phyloP scores from a whole-genome alignment of 2,113 vertebrate species.

The Echinops telfairi region DNA sequence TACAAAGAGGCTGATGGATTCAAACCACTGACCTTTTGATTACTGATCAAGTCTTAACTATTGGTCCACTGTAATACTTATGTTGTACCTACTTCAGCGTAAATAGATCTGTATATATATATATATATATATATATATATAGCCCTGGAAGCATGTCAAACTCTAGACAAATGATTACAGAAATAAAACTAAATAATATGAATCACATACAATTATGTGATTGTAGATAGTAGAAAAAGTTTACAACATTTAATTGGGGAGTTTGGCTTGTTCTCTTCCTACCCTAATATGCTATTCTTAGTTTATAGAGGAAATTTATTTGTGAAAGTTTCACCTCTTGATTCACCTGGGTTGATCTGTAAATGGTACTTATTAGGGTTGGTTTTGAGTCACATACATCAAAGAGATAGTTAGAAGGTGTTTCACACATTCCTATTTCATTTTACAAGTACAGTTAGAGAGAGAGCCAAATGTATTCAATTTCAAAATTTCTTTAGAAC shows the following conservation, averaged over 20 bases:
- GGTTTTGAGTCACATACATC: conserved; percentile 56
- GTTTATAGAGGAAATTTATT: conserved; percentile 54
- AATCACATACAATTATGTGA: not conserved
- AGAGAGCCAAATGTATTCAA: not conserved
- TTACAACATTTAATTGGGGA: not conserved
- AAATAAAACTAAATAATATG: conserved; percentile 40
- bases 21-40: not conserved
- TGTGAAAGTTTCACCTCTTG: conserved; percentile 37
- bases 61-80: not conserved
- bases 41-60: not conserved
- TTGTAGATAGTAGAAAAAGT: conserved; percentile 29
- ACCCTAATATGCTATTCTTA: conserved; percentile 11
- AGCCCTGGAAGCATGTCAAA: not conserved
- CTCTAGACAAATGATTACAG: conserved; percentile 26
- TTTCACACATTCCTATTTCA: conserved; percentile 40
- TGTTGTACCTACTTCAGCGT: no score
- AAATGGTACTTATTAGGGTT: not conserved
- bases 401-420: conserved; percentile 38
- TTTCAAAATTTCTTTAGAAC: not conserved
- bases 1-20: not conserved
- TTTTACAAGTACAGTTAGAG: conserved; percentile 13
- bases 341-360: conserved; percentile 42
- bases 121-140: no score
- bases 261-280: conserved; percentile 18
- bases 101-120: no score